Percentiles rank a stretch among this genome's conserved stretches.
phyloP scores from a whole-genome alignment of 2,113 vertebrate species.

The Zapornia atra region DNA sequence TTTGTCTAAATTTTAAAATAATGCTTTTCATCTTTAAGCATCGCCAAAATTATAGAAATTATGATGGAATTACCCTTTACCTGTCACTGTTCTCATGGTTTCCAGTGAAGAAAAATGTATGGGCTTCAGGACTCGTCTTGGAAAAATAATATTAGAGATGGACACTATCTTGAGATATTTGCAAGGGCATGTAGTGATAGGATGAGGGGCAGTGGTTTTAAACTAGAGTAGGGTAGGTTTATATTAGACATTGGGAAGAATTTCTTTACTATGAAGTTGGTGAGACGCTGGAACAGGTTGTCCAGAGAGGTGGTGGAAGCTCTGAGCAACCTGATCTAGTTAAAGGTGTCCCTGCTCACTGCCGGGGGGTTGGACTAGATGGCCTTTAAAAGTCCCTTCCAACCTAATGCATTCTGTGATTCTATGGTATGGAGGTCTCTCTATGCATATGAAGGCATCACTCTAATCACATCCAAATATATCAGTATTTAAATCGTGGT shows the following conservation, averaged over 20 bases:
- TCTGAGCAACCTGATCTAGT: too few species aligned
- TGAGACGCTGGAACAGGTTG: too few species aligned
- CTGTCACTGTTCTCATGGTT: neutral
- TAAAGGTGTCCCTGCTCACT: too few species aligned
- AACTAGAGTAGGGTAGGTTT: too few species aligned
- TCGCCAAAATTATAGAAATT: neutral
- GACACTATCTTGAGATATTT: neutral
- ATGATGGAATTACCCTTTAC: neutral
- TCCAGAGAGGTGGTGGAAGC: too few species aligned
- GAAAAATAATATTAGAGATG: slow-evolving; percentile 6
- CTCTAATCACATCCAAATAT: neutral
- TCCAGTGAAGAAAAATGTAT: neutral
- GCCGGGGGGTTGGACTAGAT: too few species aligned
- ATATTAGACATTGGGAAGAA: too few species aligned
- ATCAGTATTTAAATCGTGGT: neutral
- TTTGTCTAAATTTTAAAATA: neutral
- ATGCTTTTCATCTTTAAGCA: neutral
- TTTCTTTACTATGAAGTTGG: too few species aligned
- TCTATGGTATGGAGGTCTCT: neutral
- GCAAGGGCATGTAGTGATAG: too few species aligned
- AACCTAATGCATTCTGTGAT: too few species aligned
- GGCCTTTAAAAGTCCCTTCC: too few species aligned
- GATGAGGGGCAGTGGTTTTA: too few species aligned
- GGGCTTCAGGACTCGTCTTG: neutral
- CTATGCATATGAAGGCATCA: neutral